These are phyloP conservation scores for Grallaria varia DNA, from an alignment of 2,113 vertebrate genomes.

Conservation along the genomic window DNA sequence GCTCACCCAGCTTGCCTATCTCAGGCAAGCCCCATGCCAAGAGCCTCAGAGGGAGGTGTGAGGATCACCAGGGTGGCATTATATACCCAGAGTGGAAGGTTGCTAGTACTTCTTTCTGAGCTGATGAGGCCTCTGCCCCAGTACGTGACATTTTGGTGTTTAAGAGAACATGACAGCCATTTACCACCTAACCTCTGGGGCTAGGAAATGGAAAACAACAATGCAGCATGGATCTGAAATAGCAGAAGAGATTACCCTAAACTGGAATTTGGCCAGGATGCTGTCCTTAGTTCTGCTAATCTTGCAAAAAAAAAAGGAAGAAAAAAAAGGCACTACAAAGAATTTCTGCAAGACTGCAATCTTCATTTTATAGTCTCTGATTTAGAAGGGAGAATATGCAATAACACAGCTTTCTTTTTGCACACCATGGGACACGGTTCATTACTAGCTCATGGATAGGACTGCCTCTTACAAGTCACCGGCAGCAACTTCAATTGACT, in stretches of 20 bases:
- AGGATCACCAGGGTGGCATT: neutral
- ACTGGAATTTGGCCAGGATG: neutral
- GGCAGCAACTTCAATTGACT: neutral
- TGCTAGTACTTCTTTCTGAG: neutral
- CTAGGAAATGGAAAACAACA: slow-evolving; percentile 11
- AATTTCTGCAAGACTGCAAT: slow-evolving; percentile 1
- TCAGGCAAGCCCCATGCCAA: neutral
- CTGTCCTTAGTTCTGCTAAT: slow-evolving; percentile 2
- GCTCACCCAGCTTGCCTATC: neutral
- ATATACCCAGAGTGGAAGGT: neutral
- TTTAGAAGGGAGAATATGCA: neutral
- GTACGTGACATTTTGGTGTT: neutral
- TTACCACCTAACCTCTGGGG: neutral
- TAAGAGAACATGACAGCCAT: neutral
- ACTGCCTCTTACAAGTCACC: neutral
- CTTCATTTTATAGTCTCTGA: neutral
- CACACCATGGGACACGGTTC: neutral
- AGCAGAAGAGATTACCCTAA: slow-evolving; percentile 24
- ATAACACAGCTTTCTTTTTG: neutral
- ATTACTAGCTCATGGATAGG: neutral
- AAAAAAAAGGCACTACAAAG: neutral
- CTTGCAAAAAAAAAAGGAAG: neutral
- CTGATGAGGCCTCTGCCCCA: neutral
- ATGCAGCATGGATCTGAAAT: neutral
- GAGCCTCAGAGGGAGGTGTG: neutral